Evolutionary conservation across 2,797 vertebrate species (phyloP).

Genomic region (Numenius phaeopus): DNA sequence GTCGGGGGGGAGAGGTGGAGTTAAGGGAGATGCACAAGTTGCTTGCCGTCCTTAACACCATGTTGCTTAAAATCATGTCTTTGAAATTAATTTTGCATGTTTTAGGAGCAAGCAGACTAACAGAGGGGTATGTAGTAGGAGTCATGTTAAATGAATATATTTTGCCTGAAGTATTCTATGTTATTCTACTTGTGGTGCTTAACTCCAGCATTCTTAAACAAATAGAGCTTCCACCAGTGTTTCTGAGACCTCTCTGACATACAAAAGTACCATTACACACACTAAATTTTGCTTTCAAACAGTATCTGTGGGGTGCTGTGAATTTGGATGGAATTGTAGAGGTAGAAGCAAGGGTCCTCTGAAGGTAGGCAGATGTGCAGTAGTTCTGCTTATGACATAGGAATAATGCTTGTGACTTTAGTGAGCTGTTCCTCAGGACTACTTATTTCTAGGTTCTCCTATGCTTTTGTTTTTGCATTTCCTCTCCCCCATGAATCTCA

Average conservation of each 20-base stretch:
- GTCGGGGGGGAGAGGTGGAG: not conserved
- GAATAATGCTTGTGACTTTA: not conserved
- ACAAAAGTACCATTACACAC: not conserved
- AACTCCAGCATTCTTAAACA: not conserved
- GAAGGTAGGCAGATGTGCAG: not conserved
- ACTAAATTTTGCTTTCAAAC: not conserved
- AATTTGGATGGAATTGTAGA: not conserved
- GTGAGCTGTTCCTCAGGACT: not conserved
- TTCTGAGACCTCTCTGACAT: not conserved
- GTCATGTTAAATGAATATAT: not conserved
- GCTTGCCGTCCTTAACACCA: not conserved
- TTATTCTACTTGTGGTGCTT: not conserved
- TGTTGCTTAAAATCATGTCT: not conserved
- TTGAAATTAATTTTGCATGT: not conserved
- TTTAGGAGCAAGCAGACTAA: not conserved
- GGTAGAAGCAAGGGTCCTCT: not conserved
- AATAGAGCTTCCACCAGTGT: not conserved
- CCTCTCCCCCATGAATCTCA: not conserved
- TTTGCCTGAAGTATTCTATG: not conserved
- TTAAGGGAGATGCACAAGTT: not conserved
- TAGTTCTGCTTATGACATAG: not conserved
- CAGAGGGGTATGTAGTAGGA: not conserved
- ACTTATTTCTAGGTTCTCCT: not conserved
- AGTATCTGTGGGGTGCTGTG: not conserved
- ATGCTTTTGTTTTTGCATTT: not conserved